Percentiles rank a stretch among this genome's conserved stretches.
Evolutionary conservation across 2,797 vertebrate genomes (phyloP).

Genomic region (Sparidentex hasta): DNA sequence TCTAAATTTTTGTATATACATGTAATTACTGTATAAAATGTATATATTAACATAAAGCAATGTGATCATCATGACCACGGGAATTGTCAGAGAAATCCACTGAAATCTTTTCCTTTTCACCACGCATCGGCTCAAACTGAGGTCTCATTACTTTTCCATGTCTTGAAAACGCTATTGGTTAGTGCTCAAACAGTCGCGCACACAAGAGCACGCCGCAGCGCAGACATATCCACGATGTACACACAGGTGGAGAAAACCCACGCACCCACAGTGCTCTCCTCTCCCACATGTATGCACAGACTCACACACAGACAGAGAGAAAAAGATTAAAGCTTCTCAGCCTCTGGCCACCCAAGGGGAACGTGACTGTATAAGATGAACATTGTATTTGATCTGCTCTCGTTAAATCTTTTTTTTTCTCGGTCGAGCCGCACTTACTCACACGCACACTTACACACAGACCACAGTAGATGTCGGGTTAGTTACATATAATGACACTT

Average conservation of each 20-base stretch:
- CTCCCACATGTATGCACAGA: neutral
- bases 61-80: slow-evolving; percentile 8
- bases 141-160: slow-evolving; percentile 33
- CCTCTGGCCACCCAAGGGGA: slow-evolving; percentile 64
- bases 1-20: neutral
- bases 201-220: slow-evolving; percentile 1
- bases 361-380: slow-evolving; percentile 68
- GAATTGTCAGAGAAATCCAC: slow-evolving; percentile 7
- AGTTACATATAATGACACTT: slow-evolving; percentile 19
- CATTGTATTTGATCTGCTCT: slow-evolving; percentile 70
- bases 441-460: slow-evolving; percentile 17
- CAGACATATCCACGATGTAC: slow-evolving; percentile 29
- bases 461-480: neutral
- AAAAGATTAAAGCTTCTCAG: slow-evolving; percentile 67
- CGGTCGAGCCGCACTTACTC: slow-evolving; percentile 51
- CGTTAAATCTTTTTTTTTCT: slow-evolving; percentile 50
- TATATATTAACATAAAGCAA: neutral
- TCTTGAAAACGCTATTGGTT: slow-evolving; percentile 43
- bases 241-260: slow-evolving; percentile 28
- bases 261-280: neutral
- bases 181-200: slow-evolving; percentile 19
- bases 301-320: slow-evolving; percentile 20
- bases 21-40: neutral
- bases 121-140: slow-evolving; percentile 2
- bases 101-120: neutral